Evolutionary conservation across 64 coral and sea anemone species (phyloP).

Genomic region (Catalaphyllia jardinei): DNA sequence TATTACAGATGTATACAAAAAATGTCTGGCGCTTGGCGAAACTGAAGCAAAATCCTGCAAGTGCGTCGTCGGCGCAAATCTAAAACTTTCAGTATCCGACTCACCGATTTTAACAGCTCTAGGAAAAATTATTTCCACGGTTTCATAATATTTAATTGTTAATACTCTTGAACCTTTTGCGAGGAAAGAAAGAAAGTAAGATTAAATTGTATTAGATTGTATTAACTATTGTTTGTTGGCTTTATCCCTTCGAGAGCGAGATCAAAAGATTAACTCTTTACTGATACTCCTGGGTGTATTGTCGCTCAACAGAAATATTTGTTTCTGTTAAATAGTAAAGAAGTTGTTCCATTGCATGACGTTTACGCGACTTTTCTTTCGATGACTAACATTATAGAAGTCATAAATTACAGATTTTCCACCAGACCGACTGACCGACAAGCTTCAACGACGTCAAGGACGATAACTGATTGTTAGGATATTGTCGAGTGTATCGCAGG

Average conservation of each 20-base stretch:
- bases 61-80: no score
- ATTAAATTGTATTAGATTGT: neutral
- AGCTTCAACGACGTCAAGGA: neutral
- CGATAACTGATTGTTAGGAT: neutral
- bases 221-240: neutral
- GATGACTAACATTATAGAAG: neutral
- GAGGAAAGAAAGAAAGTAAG: neutral
- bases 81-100: no score
- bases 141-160: neutral
- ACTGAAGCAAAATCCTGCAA: no score
- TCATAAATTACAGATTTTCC: no score
- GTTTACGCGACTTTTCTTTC: neutral
- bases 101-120: no score
- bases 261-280: neutral
- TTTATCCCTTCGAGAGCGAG: neutral
- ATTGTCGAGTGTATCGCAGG: no score
- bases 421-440: no score
- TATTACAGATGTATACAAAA: no score
- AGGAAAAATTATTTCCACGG: neutral
- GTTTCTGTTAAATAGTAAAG: neutral
- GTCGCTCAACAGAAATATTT: neutral
- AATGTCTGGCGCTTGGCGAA: no score
- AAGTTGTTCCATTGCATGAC: neutral
- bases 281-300: no score
- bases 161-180: neutral